Percentiles rank a stretch among this genome's conserved stretches.
Conservation (phyloP, 2,113 vertebrate genomes). For the Girardinichthys multiradiatus region DNA sequence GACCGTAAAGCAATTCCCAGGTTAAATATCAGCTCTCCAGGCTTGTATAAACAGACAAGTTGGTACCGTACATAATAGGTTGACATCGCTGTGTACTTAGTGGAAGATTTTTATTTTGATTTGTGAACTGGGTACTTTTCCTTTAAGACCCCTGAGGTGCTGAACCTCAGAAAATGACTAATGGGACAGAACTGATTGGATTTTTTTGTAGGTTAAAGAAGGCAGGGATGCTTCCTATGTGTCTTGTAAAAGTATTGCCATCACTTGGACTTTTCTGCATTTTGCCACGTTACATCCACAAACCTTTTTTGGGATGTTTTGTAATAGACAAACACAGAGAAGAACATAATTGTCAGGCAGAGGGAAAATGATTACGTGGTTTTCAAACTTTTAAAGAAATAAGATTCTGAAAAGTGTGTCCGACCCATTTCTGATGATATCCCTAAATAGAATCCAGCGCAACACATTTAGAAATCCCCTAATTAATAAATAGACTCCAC, state of each 20-base stretch:
- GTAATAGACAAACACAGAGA: too few species aligned
- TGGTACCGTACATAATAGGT: conserved; percentile 48
- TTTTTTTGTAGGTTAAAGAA: too few species aligned
- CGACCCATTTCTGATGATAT: too few species aligned
- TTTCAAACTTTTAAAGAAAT: too few species aligned
- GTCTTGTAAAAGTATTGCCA: neutral
- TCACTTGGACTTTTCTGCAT: neutral
- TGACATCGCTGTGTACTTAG: conserved; percentile 24
- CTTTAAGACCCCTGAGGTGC: conserved; percentile 36
- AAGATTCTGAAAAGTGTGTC: too few species aligned
- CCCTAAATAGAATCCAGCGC: too few species aligned
- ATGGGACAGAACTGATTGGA: neutral
- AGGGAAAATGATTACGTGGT: too few species aligned
- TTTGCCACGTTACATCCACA: neutral
- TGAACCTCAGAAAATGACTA: conserved; percentile 15
- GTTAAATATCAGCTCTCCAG: conserved; percentile 68
- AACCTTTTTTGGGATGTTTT: neutral
- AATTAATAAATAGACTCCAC: neutral
- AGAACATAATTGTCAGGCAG: too few species aligned
- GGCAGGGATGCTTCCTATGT: too few species aligned
- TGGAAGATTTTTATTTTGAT: conserved; percentile 25
- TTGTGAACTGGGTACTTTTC: conserved; percentile 44
- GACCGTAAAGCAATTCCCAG: conserved; percentile 59
- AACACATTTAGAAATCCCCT: neutral
- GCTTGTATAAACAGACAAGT: conserved; percentile 53